A percentile compares a stretch with the other conserved stretches of the same genome.
Evolutionary conservation across 2,797 vertebrate species (phyloP).

Genomic region (Tolypeutes matacus): DNA sequence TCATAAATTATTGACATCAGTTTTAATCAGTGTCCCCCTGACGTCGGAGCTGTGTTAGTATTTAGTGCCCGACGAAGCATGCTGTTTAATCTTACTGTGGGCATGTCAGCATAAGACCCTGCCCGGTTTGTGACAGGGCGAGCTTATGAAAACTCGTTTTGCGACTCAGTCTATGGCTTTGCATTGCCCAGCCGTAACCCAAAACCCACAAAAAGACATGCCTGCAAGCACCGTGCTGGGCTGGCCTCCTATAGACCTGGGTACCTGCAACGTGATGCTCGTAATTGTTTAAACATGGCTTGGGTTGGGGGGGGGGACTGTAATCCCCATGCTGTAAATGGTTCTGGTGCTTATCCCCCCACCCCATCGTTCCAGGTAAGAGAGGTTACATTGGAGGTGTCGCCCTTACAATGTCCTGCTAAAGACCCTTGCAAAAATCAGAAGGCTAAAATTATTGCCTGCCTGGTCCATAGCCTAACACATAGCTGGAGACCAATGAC

Average conservation of each 20-base stretch:
- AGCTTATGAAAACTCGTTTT: conserved; percentile 85
- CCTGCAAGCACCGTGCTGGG: conserved; percentile 69
- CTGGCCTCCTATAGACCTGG: conserved; percentile 58
- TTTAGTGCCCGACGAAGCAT: conserved; percentile 81
- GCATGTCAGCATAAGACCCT: conserved; percentile 73
- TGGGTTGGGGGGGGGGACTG: not conserved
- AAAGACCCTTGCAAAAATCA: conserved; percentile 62
- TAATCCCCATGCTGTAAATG: not conserved
- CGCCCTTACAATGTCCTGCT: not conserved
- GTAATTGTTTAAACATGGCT: conserved; percentile 77
- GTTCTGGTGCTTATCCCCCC: not conserved
- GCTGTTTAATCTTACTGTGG: conserved; percentile 81
- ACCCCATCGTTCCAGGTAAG: not conserved
- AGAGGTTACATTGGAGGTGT: not conserved
- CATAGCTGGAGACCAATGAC: conserved; percentile 19
- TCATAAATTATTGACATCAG: conserved; percentile 84
- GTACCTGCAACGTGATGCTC: conserved; percentile 74
- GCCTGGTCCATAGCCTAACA: conserved; percentile 40
- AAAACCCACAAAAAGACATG: conserved; percentile 79
- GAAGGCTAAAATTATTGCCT: conserved; percentile 46
- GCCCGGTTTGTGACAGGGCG: conserved; percentile 78
- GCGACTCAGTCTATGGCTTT: conserved; percentile 72
- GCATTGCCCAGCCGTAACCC: conserved; percentile 79
- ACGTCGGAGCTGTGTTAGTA: conserved; percentile 78
- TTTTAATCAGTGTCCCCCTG: conserved; percentile 84